phyloP scores from a whole-genome alignment of 2,888 invertebrate species.

The Eugnorisma glareosa region DNA sequence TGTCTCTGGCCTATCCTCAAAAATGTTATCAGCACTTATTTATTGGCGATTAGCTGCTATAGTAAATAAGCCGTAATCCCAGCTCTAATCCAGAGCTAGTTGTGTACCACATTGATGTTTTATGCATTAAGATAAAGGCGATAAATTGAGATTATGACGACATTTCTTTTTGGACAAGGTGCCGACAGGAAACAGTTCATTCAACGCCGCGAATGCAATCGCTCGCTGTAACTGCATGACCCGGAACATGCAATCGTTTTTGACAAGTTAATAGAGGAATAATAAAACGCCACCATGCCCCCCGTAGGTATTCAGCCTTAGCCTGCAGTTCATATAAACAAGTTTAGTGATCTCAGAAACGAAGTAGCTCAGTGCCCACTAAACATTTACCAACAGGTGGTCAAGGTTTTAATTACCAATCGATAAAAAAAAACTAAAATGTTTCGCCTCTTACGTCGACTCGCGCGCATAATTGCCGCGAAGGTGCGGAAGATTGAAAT shows the following conservation, averaged over 20 bases:
- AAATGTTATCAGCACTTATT: constrained; percentile 65
- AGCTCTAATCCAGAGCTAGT: constrained; percentile 72
- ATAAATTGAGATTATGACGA: constrained; percentile 69
- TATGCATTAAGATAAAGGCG: constrained; percentile 73
- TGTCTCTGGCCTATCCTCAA: constrained; percentile 32
- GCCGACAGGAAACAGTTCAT: constrained; percentile 64
- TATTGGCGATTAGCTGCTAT: constrained; percentile 69
- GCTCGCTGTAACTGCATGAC: constrained; percentile 46
- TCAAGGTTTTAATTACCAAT: constrained; percentile 36
- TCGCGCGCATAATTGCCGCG: constrained; percentile 76
- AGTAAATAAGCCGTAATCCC: constrained; percentile 74
- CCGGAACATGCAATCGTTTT: constrained; percentile 45
- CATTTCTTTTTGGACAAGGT: constrained; percentile 67
- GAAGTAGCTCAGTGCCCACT: constrained; percentile 19
- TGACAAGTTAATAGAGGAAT: constrained; percentile 53
- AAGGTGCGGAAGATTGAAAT: constrained; percentile 80
- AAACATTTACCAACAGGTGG: constrained; percentile 29
- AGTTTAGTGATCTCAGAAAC: constrained; percentile 32
- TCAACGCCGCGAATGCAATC: constrained; percentile 47
- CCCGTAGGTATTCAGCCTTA: constrained; percentile 78
- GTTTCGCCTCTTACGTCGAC: constrained; percentile 79
- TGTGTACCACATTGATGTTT: constrained; percentile 66
- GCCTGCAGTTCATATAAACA: constrained; percentile 19
- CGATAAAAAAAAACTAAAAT: constrained; percentile 64
- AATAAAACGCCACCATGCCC: constrained; percentile 69